phyloP scores from a whole-genome alignment of 1,140 invertebrate genomes.

The Phortica variegata region DNA sequence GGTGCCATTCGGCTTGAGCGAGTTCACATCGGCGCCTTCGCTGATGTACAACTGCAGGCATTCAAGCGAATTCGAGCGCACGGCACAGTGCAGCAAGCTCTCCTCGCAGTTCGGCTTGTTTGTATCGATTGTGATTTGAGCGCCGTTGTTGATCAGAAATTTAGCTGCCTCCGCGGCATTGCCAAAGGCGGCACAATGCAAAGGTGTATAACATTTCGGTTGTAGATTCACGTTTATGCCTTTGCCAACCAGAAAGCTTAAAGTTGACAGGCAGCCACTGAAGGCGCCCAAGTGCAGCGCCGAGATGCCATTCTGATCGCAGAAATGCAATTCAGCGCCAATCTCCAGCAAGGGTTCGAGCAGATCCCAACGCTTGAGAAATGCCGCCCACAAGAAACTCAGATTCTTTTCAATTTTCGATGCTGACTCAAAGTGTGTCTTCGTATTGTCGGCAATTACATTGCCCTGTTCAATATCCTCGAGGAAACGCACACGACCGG shows the following conservation, averaged over 20 bases:
- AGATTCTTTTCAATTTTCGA: slow-evolving; percentile 68
- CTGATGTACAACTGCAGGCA: slow-evolving; percentile 71
- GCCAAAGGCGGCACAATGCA: slow-evolving; percentile 80
- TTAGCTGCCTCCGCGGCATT: slow-evolving; percentile 72
- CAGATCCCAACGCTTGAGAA: slow-evolving; percentile 67
- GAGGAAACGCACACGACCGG: slow-evolving; percentile 66
- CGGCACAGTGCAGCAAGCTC: slow-evolving; percentile 75
- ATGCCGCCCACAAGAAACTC: slow-evolving; percentile 70
- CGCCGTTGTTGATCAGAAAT: slow-evolving; percentile 68
- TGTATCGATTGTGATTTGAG: slow-evolving; percentile 60
- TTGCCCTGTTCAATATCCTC: slow-evolving; percentile 70
- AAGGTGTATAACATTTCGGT: slow-evolving; percentile 69
- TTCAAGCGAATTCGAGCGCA: slow-evolving; percentile 71
- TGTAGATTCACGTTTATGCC: slow-evolving; percentile 69
- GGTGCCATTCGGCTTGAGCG: slow-evolving; percentile 68
- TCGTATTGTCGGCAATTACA: slow-evolving; percentile 61
- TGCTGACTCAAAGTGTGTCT: slow-evolving; percentile 60
- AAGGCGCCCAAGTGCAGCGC: slow-evolving; percentile 76
- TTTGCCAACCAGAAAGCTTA: slow-evolving; percentile 67
- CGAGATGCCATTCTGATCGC: slow-evolving; percentile 68
- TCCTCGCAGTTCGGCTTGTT: slow-evolving; percentile 69
- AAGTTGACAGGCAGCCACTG: slow-evolving; percentile 70
- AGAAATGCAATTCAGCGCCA: slow-evolving; percentile 70
- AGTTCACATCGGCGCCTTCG: slow-evolving; percentile 70
- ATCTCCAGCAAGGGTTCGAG: slow-evolving; percentile 63